phyloP scores from a whole-genome alignment of 2,888 invertebrate species.

The Cerastis leucographa region DNA sequence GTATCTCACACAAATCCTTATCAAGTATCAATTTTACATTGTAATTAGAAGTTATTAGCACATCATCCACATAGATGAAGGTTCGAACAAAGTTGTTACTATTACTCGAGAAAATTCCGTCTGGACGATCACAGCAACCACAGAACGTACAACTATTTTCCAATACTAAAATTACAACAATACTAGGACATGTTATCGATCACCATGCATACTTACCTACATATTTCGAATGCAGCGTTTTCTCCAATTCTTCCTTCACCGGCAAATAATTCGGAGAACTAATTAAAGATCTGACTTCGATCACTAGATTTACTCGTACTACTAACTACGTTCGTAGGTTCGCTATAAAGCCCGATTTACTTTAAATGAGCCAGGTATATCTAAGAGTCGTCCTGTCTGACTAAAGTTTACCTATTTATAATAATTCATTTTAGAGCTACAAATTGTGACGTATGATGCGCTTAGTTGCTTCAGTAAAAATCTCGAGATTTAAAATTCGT shows the following conservation, averaged over 20 bases:
- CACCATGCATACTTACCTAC: not conserved
- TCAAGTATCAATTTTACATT: too few species aligned
- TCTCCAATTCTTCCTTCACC: too few species aligned
- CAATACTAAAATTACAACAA: not conserved
- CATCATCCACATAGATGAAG: too few species aligned
- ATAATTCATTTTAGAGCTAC: slow-evolving; percentile 66
- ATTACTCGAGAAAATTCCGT: not conserved
- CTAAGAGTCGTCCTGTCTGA: not conserved
- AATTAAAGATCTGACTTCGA: too few species aligned
- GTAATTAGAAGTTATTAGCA: too few species aligned
- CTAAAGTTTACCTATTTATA: slow-evolving; percentile 59
- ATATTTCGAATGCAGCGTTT: too few species aligned
- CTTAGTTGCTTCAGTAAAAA: slow-evolving; percentile 61
- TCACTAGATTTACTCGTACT: not conserved
- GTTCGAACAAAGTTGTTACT: too few species aligned
- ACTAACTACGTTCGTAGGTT: slow-evolving; percentile 6
- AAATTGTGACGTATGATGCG: slow-evolving; percentile 68
- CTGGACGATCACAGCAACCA: not conserved
- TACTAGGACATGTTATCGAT: not conserved
- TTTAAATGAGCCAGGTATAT: slow-evolving; percentile 18
- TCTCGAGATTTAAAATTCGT: slow-evolving; percentile 47
- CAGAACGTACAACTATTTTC: not conserved
- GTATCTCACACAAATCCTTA: too few species aligned
- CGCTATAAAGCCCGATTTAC: not conserved
- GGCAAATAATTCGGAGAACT: too few species aligned